Evolutionary conservation across 2,797 vertebrate genomes (phyloP), one percentile per base, ranked within the genome.

Genomic region (Eulemur mongoz): DNA sequence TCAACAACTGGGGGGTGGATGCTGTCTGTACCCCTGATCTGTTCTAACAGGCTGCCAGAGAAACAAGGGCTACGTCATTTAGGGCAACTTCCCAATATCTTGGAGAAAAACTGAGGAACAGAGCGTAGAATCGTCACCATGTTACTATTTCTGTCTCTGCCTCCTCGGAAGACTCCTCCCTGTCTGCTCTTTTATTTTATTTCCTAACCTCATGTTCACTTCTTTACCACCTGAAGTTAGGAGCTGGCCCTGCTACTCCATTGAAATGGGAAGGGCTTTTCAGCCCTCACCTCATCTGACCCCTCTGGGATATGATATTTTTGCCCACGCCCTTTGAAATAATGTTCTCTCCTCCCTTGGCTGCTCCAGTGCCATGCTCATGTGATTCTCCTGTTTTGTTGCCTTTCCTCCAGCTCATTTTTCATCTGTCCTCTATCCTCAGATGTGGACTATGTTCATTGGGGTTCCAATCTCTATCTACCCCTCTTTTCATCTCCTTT

Each of bases 41-140:
- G 7, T 11, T 38, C 15, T 23, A 25, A 48, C 30, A 91, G 48
- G 22, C 14, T 27, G 30, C 35, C 17, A 45, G 75, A 82, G 54
- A 83, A 45, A 18, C 38, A 17, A 38, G 12, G 54, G 5, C 27
- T 23, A 27, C 0, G 0, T 35, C 22, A 30, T 35, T n/a, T 10
- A 5, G 10, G 0, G 3, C 11, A 2, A 3, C 11, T 50, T 59
- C 80, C 73, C 32, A 30, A 79, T 45, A 15, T 35, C 69, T 48
- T 76, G 43, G 32, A 67, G 61, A 81, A 89, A 80, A 23, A 23
- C 32, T 1, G 59, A 72, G 75, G 23, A 54, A 40, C 27, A 92
- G 43, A 65, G 14, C 0, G 1, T 1, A 59, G 70, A 45, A 35
- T 4, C 18, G 3, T 11, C 7, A 20, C n/a, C 20, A 20, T 2